Evolutionary conservation across 2,797 vertebrate species (phyloP).

Genomic region (Enteromius fasciolatus): DNA sequence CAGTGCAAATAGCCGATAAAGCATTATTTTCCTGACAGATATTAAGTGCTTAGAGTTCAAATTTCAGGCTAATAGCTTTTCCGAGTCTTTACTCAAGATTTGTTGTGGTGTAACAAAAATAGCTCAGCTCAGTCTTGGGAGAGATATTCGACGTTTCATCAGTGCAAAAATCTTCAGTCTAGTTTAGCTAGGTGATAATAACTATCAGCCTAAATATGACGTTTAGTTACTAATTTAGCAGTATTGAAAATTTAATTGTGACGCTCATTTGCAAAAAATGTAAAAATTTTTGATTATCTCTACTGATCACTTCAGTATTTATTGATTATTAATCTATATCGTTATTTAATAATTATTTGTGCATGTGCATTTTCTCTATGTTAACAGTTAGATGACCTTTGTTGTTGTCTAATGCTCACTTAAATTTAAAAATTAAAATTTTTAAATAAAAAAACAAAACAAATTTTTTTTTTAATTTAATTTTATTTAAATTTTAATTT

Average conservation of each 20-base stretch:
- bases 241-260: neutral
- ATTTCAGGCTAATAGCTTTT: conserved; percentile 48
- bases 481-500: too few species aligned
- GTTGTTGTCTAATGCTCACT: neutral
- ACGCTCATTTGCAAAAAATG: neutral
- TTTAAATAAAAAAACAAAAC: too few species aligned
- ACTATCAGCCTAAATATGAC: neutral
- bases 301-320: neutral
- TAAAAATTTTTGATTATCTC: neutral
- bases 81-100: conserved; percentile 32
- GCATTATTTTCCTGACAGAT: conserved; percentile 64
- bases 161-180: neutral
- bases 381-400: neutral
- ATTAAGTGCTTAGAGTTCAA: conserved; percentile 51
- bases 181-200: neutral
- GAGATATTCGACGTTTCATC: neutral
- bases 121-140: conserved; percentile 9
- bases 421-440: neutral
- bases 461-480: too few species aligned
- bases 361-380: neutral
- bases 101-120: conserved; percentile 40
- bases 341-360: neutral
- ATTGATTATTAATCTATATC: neutral
- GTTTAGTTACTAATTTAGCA: neutral
- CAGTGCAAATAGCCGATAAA: conserved; percentile 67